phyloP scores from a whole-genome alignment of 2,888 invertebrate species.

The Marronus borbonicus region DNA sequence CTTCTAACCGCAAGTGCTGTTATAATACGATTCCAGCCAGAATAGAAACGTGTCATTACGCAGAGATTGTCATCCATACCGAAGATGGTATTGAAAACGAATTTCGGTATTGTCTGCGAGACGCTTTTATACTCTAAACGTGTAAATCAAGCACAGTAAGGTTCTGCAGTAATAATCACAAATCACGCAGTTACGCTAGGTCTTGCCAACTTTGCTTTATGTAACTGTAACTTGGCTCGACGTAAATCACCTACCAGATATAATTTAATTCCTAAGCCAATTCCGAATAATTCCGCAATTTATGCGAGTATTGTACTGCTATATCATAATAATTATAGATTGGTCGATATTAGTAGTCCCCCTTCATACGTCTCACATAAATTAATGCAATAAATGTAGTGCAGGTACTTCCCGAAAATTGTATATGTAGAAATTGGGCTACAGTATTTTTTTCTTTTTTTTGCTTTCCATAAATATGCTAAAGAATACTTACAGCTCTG shows the following conservation, averaged over 20 bases:
- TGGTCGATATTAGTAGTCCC: neutral
- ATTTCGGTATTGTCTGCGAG: slow-evolving; percentile 5
- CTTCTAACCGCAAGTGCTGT: no score
- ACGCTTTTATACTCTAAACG: slow-evolving; percentile 9
- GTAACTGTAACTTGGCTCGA: slow-evolving; percentile 28
- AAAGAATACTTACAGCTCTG: no score
- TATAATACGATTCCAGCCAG: no score
- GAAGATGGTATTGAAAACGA: neutral
- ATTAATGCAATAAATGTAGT: no score
- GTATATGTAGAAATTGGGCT: neutral
- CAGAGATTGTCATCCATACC: neutral
- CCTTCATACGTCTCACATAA: no score
- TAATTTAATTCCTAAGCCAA: slow-evolving; percentile 26
- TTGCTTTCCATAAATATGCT: no score
- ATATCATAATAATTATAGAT: neutral
- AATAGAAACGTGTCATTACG: no score
- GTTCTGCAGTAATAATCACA: slow-evolving; percentile 45
- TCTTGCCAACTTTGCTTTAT: slow-evolving; percentile 46
- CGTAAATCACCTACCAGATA: slow-evolving; percentile 30
- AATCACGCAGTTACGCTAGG: slow-evolving; percentile 37
- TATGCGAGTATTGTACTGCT: slow-evolving; percentile 20
- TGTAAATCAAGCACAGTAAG: slow-evolving; percentile 19
- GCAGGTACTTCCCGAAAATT: no score
- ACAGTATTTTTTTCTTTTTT: no score
- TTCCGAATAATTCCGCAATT: slow-evolving; percentile 22